Evolutionary conservation across 53 echinoderm and acorn worm genomes (phyloP), one percentile per base, ranked within the genome.

Genomic region (Actinopyga echinites): DNA sequence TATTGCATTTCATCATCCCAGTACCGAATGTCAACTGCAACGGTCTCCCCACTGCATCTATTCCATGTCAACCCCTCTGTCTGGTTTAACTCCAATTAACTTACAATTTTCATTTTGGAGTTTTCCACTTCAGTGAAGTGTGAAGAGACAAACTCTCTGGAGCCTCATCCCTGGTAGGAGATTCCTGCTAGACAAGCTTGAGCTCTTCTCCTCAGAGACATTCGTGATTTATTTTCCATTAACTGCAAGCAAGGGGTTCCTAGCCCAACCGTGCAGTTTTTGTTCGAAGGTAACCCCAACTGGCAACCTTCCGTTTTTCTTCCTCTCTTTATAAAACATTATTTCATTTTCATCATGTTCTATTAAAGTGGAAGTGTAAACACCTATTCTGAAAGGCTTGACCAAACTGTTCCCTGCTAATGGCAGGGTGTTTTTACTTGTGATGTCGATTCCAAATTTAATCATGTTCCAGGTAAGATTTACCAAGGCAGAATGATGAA

Each of bases 21-120:
- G 17, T 40, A 38, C 71, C 34, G 25, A 23, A 42, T 71, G 71
- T 68, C 31, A 23, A 24, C 3, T 42, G 40, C 37, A 24, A 20
- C 24, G 12, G 4, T 71, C 71, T 42, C 22, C 71, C 25, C 45
- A 49, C 49, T 49, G 49, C 49, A 49, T 49, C 49, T 17, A 49
- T 49, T 49, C 49, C 49, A 49, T 49, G 49, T 49, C 49, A 30
- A 31, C 66, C 36, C 40, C 43, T 42, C 43, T 71, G 71, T 71
- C 71, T 71, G 71, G 71, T 71, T 71, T 42, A 71, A 71, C 71
- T 71, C 71, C 71, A 71, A 71, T 71, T 71, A 71, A 71, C 71
- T 38, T 71, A 71, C 71, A 42, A 71, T 71, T 71, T 71, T 71
- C 71, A 71, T 71, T 71, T 71, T 71, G 71, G 71, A 71, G 71